These are phyloP conservation scores for Papilio glaucus DNA, from an alignment of 1,140 invertebrate species.

Conservation along the genomic window DNA sequence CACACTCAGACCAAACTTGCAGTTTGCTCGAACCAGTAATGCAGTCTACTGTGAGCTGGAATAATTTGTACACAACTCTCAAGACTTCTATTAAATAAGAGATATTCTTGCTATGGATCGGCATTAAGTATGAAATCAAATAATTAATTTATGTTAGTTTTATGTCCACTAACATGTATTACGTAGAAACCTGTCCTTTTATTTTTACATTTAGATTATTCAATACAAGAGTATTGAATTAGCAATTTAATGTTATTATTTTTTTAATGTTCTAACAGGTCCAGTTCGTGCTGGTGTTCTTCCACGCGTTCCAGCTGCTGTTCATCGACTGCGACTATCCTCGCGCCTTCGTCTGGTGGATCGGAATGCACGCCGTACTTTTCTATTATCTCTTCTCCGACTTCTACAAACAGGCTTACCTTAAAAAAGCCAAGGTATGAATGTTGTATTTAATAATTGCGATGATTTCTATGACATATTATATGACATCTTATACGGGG, in stretches of 20 bases:
- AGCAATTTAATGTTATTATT: neutral
- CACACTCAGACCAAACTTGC: no score
- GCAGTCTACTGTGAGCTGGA: no score
- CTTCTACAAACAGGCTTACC: slow-evolving; percentile 95
- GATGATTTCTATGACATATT: no score
- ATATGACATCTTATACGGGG: no score
- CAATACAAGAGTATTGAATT: neutral
- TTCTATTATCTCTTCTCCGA: slow-evolving; percentile 96
- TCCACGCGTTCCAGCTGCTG: slow-evolving; percentile 94
- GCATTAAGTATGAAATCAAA: neutral
- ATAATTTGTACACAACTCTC: no score
- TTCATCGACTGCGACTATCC: slow-evolving; percentile 97
- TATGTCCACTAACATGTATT: neutral
- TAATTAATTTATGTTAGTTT: neutral
- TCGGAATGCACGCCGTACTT: slow-evolving; percentile 94
- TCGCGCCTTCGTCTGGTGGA: slow-evolving; percentile 93
- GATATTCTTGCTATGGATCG: no score
- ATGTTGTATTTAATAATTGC: neutral
- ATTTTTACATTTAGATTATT: no score
- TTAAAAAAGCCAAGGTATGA: slow-evolving; percentile 72
- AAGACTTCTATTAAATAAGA: no score
- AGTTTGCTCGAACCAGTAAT: no score
- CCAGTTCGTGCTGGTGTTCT: slow-evolving; percentile 73
- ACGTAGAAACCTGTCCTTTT: no score
- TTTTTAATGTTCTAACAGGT: slow-evolving; percentile 55